phyloP scores from a whole-genome alignment of 2,113 vertebrate species.

The Setophaga kirtlandii region DNA sequence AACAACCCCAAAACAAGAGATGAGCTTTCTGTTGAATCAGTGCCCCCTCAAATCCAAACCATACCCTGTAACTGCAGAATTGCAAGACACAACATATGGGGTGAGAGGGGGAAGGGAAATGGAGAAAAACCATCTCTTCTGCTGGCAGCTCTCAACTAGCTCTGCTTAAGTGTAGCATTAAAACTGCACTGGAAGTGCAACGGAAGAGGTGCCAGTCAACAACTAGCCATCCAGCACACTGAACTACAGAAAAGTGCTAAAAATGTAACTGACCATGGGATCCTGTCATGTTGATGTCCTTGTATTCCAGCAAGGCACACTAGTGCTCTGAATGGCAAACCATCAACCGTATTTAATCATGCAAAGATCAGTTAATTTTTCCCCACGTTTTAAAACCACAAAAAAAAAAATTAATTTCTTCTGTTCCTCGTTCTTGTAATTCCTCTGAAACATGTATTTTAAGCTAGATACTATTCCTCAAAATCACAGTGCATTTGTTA shows the following conservation, averaged over 20 bases:
- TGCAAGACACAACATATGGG: accelerated
- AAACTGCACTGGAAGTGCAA: not conserved
- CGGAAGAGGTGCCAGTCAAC: not conserved
- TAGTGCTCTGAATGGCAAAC: not conserved
- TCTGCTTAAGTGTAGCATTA: not conserved
- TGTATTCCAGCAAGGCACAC: not conserved
- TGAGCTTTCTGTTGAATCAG: not conserved
- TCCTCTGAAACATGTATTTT: not conserved
- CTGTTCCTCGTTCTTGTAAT: not conserved
- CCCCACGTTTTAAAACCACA: not conserved
- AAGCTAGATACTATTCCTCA: not conserved
- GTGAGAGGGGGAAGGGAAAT: not conserved
- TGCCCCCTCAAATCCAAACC: not conserved
- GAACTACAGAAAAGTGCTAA: not conserved
- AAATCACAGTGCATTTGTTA: not conserved
- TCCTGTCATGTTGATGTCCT: not conserved
- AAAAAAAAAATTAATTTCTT: accelerated
- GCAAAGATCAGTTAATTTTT: not conserved
- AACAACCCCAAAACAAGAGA: not conserved
- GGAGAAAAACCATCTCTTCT: not conserved
- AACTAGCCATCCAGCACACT: not conserved
- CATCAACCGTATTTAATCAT: not conserved
- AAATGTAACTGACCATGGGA: not conserved
- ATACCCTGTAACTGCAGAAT: not conserved
- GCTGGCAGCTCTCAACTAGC: not conserved